phyloP scores from a whole-genome alignment of 2,113 vertebrate genomes.

The Cephalopholis sonnerati region DNA sequence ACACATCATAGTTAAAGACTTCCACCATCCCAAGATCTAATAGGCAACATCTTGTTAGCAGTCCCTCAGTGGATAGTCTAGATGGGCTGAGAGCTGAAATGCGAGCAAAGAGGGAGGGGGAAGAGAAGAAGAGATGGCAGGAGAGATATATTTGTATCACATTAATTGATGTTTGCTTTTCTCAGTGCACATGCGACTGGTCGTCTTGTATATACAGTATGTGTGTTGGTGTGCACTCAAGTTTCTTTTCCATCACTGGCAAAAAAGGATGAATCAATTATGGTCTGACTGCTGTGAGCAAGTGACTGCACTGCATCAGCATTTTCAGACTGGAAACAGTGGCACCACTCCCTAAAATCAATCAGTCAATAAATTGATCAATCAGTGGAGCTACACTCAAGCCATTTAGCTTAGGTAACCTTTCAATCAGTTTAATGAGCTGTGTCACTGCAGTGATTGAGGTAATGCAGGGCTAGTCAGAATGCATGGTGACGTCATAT shows the following conservation, averaged over 20 bases:
- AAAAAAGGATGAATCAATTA: slow-evolving; percentile 51
- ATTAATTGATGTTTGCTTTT: slow-evolving; percentile 34
- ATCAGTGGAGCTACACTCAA: slow-evolving; percentile 20
- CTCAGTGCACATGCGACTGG: neutral
- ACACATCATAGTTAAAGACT: slow-evolving; percentile 70
- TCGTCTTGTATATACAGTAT: neutral
- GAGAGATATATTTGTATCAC: slow-evolving; percentile 12
- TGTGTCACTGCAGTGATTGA: slow-evolving; percentile 29
- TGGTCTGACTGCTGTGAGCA: slow-evolving; percentile 19
- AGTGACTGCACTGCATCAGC: slow-evolving; percentile 54
- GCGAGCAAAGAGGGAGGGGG: slow-evolving; percentile 12
- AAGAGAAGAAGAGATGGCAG: neutral
- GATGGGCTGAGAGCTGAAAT: slow-evolving; percentile 34
- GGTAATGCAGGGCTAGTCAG: slow-evolving; percentile 27
- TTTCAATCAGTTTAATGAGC: slow-evolving; percentile 67
- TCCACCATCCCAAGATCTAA: slow-evolving; percentile 62
- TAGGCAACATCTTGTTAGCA: slow-evolving; percentile 69
- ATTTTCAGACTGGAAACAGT: slow-evolving; percentile 49
- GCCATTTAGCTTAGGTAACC: slow-evolving; percentile 44
- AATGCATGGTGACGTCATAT: slow-evolving; percentile 6
- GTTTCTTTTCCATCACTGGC: slow-evolving; percentile 44
- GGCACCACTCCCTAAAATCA: slow-evolving; percentile 37
- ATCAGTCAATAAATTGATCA: slow-evolving; percentile 58
- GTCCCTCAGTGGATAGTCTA: slow-evolving; percentile 43
- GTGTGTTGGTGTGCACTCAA: slow-evolving; percentile 13